Percentiles rank a stretch among this genome's conserved stretches.
Evolutionary conservation across 2,113 vertebrate species (phyloP).

Genomic region (Hyperoodon ampullatus): DNA sequence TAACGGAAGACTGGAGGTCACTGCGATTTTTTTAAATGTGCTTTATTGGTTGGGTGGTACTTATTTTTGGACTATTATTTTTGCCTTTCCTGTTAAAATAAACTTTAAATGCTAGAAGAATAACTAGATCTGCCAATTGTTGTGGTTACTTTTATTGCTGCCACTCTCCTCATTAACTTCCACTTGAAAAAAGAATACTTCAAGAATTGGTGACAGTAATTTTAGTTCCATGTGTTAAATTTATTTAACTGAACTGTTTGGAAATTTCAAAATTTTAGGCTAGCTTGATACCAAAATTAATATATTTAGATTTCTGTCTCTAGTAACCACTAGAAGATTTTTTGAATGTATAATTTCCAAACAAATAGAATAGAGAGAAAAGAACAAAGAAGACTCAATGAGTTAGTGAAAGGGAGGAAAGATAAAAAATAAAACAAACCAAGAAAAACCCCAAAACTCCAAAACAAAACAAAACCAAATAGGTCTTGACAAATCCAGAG

Average conservation of each 20-base stretch:
- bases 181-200: slow-evolving; percentile 39
- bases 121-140: slow-evolving; percentile 32
- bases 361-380: not conserved
- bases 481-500: not conserved
- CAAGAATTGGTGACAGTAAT: slow-evolving; percentile 10
- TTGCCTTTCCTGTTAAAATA: slow-evolving; percentile 39
- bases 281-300: slow-evolving; percentile 23
- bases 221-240: slow-evolving; percentile 29
- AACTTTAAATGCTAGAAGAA: slow-evolving; percentile 60
- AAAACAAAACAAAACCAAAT: not conserved
- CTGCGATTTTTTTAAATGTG: not conserved
- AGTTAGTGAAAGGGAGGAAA: not conserved
- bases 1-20: not conserved
- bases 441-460: not conserved
- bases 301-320: slow-evolving; percentile 14
- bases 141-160: slow-evolving; percentile 13
- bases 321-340: not conserved
- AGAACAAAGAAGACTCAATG: not conserved
- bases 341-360: slow-evolving; percentile 31
- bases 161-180: slow-evolving; percentile 51
- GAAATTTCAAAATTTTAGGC: slow-evolving; percentile 1
- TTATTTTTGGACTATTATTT: not conserved
- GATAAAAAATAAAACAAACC: not conserved
- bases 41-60: not conserved
- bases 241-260: slow-evolving; percentile 53